A percentile compares a stretch with the other conserved stretches of the same genome.
Evolutionary conservation across 2,797 vertebrate genomes (phyloP).

Genomic region (Hydrophis major): DNA sequence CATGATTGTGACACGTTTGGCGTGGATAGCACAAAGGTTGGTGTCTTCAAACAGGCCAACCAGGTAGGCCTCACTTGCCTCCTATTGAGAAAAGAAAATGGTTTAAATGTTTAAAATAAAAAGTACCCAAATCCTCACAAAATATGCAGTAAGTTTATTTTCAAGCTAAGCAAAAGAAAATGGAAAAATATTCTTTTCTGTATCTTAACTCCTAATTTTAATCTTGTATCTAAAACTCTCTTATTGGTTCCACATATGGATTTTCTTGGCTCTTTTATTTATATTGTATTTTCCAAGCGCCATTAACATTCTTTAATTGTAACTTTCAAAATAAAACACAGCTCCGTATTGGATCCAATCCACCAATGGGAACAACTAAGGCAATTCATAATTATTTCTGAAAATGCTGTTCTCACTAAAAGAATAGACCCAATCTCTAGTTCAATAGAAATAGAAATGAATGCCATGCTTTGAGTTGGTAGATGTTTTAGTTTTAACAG

Average conservation of each 20-base stretch:
- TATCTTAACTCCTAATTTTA: background rate
- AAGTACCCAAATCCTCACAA: background rate
- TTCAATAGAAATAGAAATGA: background rate
- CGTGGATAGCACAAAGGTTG: slow-evolving; percentile 84
- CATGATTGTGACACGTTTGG: slow-evolving; percentile 86
- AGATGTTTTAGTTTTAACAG: background rate
- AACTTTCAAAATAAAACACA: background rate
- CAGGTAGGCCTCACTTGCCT: slow-evolving; percentile 84
- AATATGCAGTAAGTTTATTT: background rate
- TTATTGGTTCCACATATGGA: background rate
- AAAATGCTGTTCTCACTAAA: background rate
- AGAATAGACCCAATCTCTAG: background rate
- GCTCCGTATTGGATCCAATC: background rate
- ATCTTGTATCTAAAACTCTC: background rate
- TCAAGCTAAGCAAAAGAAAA: background rate
- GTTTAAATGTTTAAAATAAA: slow-evolving; percentile 15
- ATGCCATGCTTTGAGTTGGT: background rate
- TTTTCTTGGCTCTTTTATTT: background rate
- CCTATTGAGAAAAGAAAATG: slow-evolving; percentile 64
- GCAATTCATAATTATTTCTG: background rate
- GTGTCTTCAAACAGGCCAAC: slow-evolving; percentile 85
- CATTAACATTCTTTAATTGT: background rate
- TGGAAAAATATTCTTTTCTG: background rate
- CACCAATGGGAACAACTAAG: background rate
- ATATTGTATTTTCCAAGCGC: background rate